Base-by-base conservation (phyloP, 2,888 invertebrate genomes). In the Pherbina coryleti region DNA sequence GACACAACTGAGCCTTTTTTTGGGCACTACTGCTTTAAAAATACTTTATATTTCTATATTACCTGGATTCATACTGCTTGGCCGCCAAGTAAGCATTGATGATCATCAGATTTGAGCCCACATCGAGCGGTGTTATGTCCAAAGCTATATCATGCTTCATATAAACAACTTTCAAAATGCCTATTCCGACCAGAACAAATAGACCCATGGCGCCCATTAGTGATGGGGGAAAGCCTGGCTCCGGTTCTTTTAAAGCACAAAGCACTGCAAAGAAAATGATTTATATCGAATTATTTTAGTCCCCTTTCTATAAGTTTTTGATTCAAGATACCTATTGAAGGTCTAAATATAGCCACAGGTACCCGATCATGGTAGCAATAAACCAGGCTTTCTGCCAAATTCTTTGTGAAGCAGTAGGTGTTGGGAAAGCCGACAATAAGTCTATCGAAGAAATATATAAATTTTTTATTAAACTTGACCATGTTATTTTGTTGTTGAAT, bases 391-490 rank as follows among this genome's bases (percentile, higher is more conserved):
- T 98, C 98, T 0, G 96, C 95, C 80, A 98, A 86, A 79, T 95
- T 94, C 88, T 98, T 98, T 0, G 97, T 95, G 86, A 95, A 97
- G 0, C 95, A 95, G 86, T 98, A 98, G 0, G 98, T 97, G 85
- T 98, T 98, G 0, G 97, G 97, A 22, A 88, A 88, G 28, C 88
- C 88, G 11, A 82, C 76, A 67, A 82, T 85, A 9, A 87, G 34
- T 73, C 87, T 88, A 3, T 34, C 3, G 34, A 25, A 25, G 60
- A 76, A 60, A 37, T n/a, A 31, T 51, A 31, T 19, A 34, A 1
- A 25, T 19, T 34, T 19, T 9, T 17, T 69, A 34, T 66, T 37
- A 19, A 17, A 64, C 28, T 7, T 37, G 5, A 19, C 28, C 3
- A 60, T 66, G 60, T 44, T 53, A 9, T 4, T 55, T n/a, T 3